Percentiles rank a stretch among this genome's conserved stretches.
Conservation (phyloP, 2,888 invertebrate species). For the Trissoscelio sp. region DNA sequence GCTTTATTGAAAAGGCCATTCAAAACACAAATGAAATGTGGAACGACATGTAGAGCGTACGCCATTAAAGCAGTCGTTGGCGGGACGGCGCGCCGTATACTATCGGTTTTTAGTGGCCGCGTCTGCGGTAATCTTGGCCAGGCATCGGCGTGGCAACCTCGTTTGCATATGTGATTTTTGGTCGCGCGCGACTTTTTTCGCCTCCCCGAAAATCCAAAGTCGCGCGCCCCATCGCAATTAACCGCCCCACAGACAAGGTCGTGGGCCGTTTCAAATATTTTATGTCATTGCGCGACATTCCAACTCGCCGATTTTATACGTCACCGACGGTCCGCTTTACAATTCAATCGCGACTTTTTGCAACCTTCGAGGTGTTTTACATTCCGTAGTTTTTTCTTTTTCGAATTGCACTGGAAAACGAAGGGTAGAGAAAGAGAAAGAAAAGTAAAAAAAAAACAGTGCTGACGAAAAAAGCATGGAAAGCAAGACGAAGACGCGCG, state of each 20-base stretch:
- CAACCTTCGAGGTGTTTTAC: constrained; percentile 35
- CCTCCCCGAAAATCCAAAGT: constrained; percentile 4
- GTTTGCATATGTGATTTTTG: constrained; percentile 73
- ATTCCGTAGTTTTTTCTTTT: constrained; percentile 59
- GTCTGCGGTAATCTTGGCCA: constrained; percentile 59
- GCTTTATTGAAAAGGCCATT: constrained; percentile 62
- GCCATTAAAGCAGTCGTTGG: constrained; percentile 69
- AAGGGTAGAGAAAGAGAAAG: not conserved
- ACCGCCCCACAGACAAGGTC: constrained; percentile 14
- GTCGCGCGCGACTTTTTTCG: constrained; percentile 29
- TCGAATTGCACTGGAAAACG: not conserved
- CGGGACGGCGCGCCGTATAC: constrained; percentile 60
- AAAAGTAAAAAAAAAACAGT: not conserved
- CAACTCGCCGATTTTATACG: constrained; percentile 36
- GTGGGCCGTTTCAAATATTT: constrained; percentile 37
- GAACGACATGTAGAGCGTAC: constrained; percentile 68
- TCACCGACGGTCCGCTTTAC: constrained; percentile 47
- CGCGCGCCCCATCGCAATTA: constrained; percentile 28
- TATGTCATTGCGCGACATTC: constrained; percentile 41
- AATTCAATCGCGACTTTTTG: constrained; percentile 53
- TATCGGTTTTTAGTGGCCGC: constrained; percentile 69
- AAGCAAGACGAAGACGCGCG: constrained; percentile 26
- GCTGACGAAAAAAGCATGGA: constrained; percentile 10
- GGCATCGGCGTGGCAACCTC: constrained; percentile 64
- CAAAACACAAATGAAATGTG: constrained; percentile 58